A percentile compares a stretch with the other conserved stretches of the same genome.
Evolutionary conservation across 2,113 vertebrate genomes (phyloP).

Genomic region (Callionymus lyra): DNA sequence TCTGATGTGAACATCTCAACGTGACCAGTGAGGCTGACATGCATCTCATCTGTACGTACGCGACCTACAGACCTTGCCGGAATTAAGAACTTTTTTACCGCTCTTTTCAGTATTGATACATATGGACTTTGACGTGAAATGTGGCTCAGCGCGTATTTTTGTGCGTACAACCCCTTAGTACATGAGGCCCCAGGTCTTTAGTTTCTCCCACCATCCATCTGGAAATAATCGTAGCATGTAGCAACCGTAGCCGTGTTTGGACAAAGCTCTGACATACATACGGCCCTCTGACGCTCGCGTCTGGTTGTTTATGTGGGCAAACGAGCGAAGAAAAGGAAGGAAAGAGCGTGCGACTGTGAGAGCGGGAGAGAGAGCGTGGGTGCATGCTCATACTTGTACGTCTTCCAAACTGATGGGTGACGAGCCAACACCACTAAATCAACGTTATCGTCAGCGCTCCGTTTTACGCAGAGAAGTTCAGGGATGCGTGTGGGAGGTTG

Average conservation of each 20-base stretch:
- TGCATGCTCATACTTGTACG: constrained; percentile 10
- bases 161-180: too few relatives aligned
- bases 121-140: too few relatives aligned
- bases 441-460: constrained; percentile 32
- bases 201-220: constrained; percentile 55
- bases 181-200: too few relatives aligned
- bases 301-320: constrained; percentile 13
- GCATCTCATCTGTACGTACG: too few relatives aligned
- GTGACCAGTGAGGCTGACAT: too few relatives aligned
- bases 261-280: constrained; percentile 60
- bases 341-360: constrained; percentile 13
- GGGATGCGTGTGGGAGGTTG: constrained; percentile 21
- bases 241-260: constrained; percentile 64
- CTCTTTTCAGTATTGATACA: too few relatives aligned
- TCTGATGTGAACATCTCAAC: too few relatives aligned
- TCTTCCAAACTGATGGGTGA: constrained; percentile 33
- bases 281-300: constrained; percentile 45
- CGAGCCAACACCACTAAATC: constrained; percentile 46
- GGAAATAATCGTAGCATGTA: constrained; percentile 65
- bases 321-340: constrained; percentile 5
- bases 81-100: too few relatives aligned
- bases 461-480: constrained; percentile 30
- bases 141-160: too few relatives aligned
- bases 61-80: too few relatives aligned
- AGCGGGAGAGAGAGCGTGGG: constrained; percentile 4